Percentiles rank a stretch among this genome's conserved stretches.
phyloP scores from a whole-genome alignment of 2,113 vertebrate genomes.

The Phrynosoma platyrhinos region DNA sequence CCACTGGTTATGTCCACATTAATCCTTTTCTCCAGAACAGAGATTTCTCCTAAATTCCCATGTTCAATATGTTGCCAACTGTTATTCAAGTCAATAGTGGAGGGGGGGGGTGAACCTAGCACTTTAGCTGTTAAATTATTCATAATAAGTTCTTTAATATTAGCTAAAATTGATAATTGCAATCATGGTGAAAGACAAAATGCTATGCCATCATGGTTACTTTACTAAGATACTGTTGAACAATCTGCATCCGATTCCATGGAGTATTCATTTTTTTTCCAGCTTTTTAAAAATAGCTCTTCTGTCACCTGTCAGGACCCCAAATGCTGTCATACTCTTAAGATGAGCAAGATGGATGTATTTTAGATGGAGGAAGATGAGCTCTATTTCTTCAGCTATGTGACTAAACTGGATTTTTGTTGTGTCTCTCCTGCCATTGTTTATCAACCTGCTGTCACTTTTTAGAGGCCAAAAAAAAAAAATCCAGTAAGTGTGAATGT shows the following conservation, averaged over 20 bases:
- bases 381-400: background rate
- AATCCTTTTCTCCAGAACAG: background rate
- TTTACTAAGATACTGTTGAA: background rate
- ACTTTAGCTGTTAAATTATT: background rate
- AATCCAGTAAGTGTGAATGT: too few species aligned
- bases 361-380: background rate
- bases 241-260: background rate
- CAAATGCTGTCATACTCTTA: background rate
- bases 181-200: background rate
- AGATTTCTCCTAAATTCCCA: background rate
- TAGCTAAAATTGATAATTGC: background rate
- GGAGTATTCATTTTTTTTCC: background rate
- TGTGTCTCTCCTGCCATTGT: background rate
- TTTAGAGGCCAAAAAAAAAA: background rate
- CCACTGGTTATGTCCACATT: background rate
- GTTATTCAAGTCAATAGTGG: background rate
- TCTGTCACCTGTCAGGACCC: background rate
- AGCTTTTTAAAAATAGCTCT: background rate
- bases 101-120: background rate
- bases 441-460: background rate
- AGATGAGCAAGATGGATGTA: background rate
- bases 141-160: background rate
- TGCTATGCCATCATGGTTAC: background rate
- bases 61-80: background rate
- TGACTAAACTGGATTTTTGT: background rate